Evolutionary conservation across 1,140 invertebrate genomes (phyloP).

Genomic region (Nixonia krombeini): DNA sequence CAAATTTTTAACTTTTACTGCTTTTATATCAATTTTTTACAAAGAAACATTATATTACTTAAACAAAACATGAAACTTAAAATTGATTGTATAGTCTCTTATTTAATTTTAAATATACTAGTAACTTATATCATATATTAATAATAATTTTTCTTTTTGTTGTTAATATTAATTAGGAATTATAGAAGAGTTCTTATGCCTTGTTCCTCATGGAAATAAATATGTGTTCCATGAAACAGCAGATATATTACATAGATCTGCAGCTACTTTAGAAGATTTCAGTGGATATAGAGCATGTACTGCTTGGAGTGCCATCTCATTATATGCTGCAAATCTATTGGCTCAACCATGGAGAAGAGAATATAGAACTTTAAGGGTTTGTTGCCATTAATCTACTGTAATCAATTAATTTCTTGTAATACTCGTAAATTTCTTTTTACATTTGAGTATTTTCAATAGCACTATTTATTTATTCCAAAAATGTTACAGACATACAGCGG

Average conservation of each 20-base stretch:
- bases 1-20: too few relatives aligned
- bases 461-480: too few relatives aligned
- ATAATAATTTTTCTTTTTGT: too few relatives aligned
- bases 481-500: constrained; percentile 84
- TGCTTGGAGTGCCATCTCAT: constrained; percentile 86
- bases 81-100: too few relatives aligned
- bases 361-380: constrained; percentile 83
- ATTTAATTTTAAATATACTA: too few relatives aligned
- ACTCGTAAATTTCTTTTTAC: too few relatives aligned
- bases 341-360: constrained; percentile 91
- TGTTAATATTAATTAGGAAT: constrained; percentile 74
- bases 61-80: too few relatives aligned
- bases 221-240: constrained; percentile 82
- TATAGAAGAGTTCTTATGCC: constrained; percentile 82
- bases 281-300: constrained; percentile 84
- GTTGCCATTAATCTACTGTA: not conserved
- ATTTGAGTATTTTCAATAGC: too few relatives aligned
- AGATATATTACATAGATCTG: constrained; percentile 81
- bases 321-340: constrained; percentile 88
- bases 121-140: too few relatives aligned
- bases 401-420: too few relatives aligned
- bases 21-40: too few relatives aligned
- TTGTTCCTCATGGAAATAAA: constrained; percentile 85
- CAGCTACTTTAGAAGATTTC: constrained; percentile 79
- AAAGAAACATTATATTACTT: too few relatives aligned